Evolutionary conservation across 1,140 invertebrate species (phyloP), one percentile per base, ranked within the genome.

Genomic region (Brachystomella parvula): DNA sequence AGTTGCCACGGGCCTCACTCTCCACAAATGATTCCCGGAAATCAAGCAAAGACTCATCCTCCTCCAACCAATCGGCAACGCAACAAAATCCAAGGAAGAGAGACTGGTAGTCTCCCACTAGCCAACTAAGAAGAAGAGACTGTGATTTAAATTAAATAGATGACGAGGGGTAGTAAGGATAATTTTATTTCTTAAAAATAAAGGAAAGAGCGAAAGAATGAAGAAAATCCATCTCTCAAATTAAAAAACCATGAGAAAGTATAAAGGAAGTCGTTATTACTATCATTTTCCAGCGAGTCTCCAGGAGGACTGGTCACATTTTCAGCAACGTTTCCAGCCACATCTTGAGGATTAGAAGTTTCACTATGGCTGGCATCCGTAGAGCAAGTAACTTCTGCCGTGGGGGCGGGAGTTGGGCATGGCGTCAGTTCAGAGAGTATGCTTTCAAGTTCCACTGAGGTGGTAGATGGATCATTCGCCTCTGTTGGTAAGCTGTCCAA

Each of bases 71-170:
- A 9, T 53, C 49, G 3, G 49, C 49, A 6, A 6, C 49, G n/a
- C 39, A 44, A 44, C 9, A n/a, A n/a, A 44, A 44, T 44, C n/a
- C 9, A 44, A 53, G 9, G 49, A 15, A 6, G 24, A 15, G 49
- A 53, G 24, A 53, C 49, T 53, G 49, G 49, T 53, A 53, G 21
- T 29, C 58, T 44, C 12, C 39, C 39, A 44, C n/a, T 44, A 44
- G 12, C 39, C 12, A 44, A 44, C 39, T n/a, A 44, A 44, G n/a
- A 44, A 44, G 24, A 53, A 53, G 24, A 39, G 6, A 39, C 35
- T 39, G 35, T 39, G 35, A 39, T 39, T 39, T 19, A 6, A 39
- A 6, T 39, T 39, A 6, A 39, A 39, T 19, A 39, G 6, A 39
- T 19, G 6, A 39, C 35, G 6, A 39, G 35, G 19, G 35, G 35